A percentile compares a stretch with the other conserved stretches of the same genome.
Conservation (phyloP, 2,888 invertebrate species). For the Pseudococcus viburni region DNA sequence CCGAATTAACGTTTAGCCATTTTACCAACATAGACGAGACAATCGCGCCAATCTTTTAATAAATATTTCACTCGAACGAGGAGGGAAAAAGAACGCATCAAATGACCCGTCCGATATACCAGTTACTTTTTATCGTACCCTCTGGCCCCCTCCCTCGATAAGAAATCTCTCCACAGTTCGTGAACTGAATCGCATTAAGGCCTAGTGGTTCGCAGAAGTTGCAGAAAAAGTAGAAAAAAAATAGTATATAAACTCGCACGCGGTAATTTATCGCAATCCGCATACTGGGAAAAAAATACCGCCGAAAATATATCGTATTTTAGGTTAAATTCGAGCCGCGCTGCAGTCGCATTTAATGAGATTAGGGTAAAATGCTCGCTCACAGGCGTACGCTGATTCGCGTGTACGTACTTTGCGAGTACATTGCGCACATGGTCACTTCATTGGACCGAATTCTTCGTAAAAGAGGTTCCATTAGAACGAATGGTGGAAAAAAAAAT, state of each 20-base stretch:
- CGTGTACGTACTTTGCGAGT: not conserved
- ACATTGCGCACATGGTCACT: not conserved
- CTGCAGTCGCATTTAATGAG: not conserved
- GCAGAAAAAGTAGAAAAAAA: constrained; percentile 1
- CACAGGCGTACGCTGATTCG: not conserved
- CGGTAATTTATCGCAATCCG: constrained; percentile 12
- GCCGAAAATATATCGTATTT: not conserved
- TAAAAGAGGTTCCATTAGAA: not conserved
- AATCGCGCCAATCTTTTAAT: constrained; percentile 47
- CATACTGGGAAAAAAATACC: not conserved
- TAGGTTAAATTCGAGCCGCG: not conserved
- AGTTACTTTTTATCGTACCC: constrained; percentile 8
- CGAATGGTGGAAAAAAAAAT: not conserved
- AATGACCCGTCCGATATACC: constrained; percentile 10
- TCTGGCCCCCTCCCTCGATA: not conserved
- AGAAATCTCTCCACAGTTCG: not conserved
- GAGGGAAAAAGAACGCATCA: not conserved
- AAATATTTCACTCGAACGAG: constrained; percentile 30
- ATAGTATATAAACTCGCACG: not conserved
- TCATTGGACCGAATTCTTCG: not conserved
- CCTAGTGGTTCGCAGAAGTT: not conserved
- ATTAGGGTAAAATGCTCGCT: not conserved
- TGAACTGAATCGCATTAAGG: constrained; percentile 11
- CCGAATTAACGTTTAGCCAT: constrained; percentile 44
- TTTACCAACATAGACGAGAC: constrained; percentile 2